A percentile compares a stretch with the other conserved stretches of the same genome.
Evolutionary conservation across 2,113 vertebrate species (phyloP).

Genomic region (Entelurus aequoreus): DNA sequence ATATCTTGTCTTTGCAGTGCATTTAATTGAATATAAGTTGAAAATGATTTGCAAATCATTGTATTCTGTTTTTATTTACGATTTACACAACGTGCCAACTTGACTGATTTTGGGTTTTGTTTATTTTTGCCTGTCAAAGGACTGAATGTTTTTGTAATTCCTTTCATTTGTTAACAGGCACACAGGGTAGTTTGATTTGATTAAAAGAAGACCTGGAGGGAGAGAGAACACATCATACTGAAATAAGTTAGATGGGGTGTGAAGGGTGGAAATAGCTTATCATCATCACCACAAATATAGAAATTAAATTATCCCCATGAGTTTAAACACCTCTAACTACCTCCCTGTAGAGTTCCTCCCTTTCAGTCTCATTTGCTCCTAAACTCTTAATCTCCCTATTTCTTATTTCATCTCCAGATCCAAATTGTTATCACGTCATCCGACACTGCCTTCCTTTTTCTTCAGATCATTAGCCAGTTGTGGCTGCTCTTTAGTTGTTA

Average conservation of each 20-base stretch:
- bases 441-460: slow-evolving; percentile 30
- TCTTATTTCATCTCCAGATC: neutral
- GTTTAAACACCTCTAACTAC: slow-evolving; percentile 33
- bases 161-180: neutral
- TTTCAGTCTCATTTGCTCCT: neutral
- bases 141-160: no score
- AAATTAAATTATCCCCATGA: slow-evolving; percentile 36
- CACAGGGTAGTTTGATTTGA: slow-evolving; percentile 50
- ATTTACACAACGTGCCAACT: no score
- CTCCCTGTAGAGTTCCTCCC: slow-evolving; percentile 6
- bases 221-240: slow-evolving; percentile 1
- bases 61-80: no score
- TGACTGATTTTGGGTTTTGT: no score
- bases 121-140: no score
- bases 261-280: slow-evolving; percentile 47
- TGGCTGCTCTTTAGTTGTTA: slow-evolving; percentile 53
- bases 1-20: no score
- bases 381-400: neutral
- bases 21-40: no score
- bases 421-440: slow-evolving; percentile 25
- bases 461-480: slow-evolving; percentile 43
- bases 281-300: slow-evolving; percentile 38
- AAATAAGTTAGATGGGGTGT: slow-evolving; percentile 9
- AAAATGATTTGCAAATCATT: no score
- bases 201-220: slow-evolving; percentile 39